These are phyloP conservation scores for Stylophora pistillata DNA, from an alignment of 64 coral and sea anemone species.

Conservation along the genomic window DNA sequence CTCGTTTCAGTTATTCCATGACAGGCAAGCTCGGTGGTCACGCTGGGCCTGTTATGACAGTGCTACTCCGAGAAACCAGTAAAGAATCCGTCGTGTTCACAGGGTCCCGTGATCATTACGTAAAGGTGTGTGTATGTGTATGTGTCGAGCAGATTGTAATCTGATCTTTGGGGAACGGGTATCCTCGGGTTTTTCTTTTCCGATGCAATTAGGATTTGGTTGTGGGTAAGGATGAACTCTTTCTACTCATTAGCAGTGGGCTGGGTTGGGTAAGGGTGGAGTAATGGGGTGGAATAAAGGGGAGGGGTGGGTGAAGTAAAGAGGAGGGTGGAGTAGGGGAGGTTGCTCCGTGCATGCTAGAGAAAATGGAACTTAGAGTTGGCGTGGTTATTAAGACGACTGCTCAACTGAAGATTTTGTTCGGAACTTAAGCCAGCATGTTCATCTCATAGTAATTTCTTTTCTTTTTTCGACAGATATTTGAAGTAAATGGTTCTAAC, in stretches of 20 bases:
- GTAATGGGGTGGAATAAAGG: no score
- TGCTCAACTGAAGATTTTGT: no score
- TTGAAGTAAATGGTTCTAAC: conserved; percentile 79
- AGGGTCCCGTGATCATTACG: conserved; percentile 94
- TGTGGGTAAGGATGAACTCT: no score
- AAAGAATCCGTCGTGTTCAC: conserved; percentile 85
- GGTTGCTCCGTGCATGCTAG: no score
- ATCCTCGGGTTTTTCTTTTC: no score
- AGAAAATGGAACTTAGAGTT: no score
- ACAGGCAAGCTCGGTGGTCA: conserved; percentile 95
- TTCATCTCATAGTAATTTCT: background rate
- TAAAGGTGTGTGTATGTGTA: conserved; percentile 66
- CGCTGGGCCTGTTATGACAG: conserved; percentile 88
- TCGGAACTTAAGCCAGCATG: background rate
- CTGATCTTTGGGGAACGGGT: background rate
- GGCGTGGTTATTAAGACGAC: no score
- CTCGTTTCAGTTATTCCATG: conserved; percentile 80
- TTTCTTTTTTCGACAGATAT: conserved; percentile 63
- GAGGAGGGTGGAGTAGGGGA: no score
- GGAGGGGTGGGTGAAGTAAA: no score
- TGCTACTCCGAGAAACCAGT: conserved; percentile 55
- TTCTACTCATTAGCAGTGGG: no score
- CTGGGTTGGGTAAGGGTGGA: no score
- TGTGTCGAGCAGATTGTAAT: background rate
- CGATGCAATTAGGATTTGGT: no score